Evolutionary conservation across 2,797 vertebrate species (phyloP).

Genomic region (Pogonophryne albipinna): DNA sequence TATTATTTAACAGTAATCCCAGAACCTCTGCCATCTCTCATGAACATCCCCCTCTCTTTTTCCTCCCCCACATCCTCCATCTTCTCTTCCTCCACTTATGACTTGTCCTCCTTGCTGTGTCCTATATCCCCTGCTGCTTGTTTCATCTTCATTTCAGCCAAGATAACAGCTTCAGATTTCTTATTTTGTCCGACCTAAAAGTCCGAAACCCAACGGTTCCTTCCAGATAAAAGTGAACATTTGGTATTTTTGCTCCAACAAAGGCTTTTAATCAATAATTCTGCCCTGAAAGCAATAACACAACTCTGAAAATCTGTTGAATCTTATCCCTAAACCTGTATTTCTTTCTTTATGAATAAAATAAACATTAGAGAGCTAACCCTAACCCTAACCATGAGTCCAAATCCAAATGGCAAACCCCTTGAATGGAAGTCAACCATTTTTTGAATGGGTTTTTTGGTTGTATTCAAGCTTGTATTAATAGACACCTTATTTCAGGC

Average conservation of each 20-base stretch:
- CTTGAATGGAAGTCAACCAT: too few species aligned
- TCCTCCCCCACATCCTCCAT: not conserved
- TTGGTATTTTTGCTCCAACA: not conserved
- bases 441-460: too few species aligned
- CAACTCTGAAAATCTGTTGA: not conserved
- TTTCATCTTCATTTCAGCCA: not conserved
- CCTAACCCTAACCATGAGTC: too few species aligned
- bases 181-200: too few species aligned
- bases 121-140: not conserved
- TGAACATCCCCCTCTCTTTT: not conserved
- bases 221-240: not conserved
- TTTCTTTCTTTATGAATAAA: not conserved
- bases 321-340: not conserved
- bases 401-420: too few species aligned
- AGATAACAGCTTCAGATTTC: not conserved
- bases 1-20: not conserved
- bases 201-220: not conserved
- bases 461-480: too few species aligned
- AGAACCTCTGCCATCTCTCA: not conserved
- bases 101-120: not conserved
- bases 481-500: too few species aligned
- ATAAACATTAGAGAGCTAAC: too few species aligned
- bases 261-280: not conserved
- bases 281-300: too few species aligned
- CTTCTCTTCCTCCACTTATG: not conserved